Conservation (phyloP, 2,888 invertebrate species). For the Pocota personata region DNA sequence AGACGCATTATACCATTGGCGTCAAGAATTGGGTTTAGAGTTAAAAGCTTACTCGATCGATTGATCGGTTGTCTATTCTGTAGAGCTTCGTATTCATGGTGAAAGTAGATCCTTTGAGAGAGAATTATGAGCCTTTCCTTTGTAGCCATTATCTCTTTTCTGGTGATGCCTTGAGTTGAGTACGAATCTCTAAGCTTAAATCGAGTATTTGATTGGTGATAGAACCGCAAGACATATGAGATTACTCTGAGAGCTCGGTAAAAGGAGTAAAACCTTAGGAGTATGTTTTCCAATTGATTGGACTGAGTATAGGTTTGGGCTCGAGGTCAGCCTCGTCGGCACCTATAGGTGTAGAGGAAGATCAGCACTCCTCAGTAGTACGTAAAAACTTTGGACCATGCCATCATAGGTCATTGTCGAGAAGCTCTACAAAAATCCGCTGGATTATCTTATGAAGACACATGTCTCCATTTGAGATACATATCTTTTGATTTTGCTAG, state of each 20-base stretch:
- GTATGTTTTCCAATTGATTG: background rate
- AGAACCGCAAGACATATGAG: no score
- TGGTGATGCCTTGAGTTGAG: no score
- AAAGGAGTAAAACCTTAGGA: conserved; percentile 2
- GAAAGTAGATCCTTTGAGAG: no score
- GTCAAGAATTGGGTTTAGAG: background rate
- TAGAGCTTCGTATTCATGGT: no score
- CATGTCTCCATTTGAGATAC: conserved; percentile 46
- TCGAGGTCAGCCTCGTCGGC: conserved; percentile 10
- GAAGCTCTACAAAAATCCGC: conserved; percentile 36
- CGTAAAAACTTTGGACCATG: conserved; percentile 6
- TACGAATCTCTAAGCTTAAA: no score
- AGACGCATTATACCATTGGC: background rate
- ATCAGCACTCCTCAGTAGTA: no score
- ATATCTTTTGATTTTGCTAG: conserved; percentile 33
- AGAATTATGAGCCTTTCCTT: no score
- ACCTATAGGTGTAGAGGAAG: background rate
- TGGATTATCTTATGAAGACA: conserved; percentile 37
- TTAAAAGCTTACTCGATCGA: no score
- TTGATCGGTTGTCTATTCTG: no score
- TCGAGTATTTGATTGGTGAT: no score
- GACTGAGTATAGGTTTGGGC: conserved; percentile 20
- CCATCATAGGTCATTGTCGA: conserved; percentile 32
- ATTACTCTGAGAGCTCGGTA: conserved; percentile 34
- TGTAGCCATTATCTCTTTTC: no score